Percentiles rank a stretch among this genome's conserved stretches.
These are phyloP conservation scores for Pristionchus arcanus DNA, from an alignment of 2,888 invertebrate genomes.

Conservation along the genomic window DNA sequence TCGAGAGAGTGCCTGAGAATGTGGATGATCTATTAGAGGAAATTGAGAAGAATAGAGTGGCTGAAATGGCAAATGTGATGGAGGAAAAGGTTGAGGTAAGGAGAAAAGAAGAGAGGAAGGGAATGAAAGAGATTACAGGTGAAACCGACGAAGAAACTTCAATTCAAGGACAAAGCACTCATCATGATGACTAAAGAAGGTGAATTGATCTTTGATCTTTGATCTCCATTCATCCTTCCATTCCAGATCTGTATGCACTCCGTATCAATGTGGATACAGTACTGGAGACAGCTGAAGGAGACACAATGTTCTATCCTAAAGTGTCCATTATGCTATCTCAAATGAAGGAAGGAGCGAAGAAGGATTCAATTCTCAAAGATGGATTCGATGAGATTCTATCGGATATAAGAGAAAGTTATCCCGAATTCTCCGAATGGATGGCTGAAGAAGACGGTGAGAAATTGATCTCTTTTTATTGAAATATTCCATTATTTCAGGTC, in stretches of 20 bases:
- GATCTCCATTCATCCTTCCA: not conserved
- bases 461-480: not conserved
- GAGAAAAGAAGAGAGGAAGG: not conserved
- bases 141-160: conserved; percentile 23
- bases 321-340: not conserved
- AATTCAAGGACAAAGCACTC: conserved; percentile 38
- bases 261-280: conserved; percentile 48
- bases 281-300: conserved; percentile 40
- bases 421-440: conserved; percentile 46
- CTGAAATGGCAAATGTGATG: not conserved
- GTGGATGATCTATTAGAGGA: conserved; percentile 49
- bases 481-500: not conserved
- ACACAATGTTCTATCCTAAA: conserved; percentile 25
- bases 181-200: not conserved
- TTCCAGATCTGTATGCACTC: conserved; percentile 34
- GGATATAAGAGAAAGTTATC: conserved; percentile 17
- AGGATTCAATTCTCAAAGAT: not conserved
- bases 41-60: conserved; percentile 38
- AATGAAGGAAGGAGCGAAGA: conserved; percentile 50
- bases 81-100: not conserved
- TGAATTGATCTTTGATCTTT: not conserved
- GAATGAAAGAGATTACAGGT: not conserved
- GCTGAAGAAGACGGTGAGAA: not conserved
- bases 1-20: conserved; percentile 51
- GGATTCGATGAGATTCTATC: conserved; percentile 30